These are phyloP conservation scores for Ormia ochracea DNA, from an alignment of 2,888 invertebrate species.

Conservation along the genomic window DNA sequence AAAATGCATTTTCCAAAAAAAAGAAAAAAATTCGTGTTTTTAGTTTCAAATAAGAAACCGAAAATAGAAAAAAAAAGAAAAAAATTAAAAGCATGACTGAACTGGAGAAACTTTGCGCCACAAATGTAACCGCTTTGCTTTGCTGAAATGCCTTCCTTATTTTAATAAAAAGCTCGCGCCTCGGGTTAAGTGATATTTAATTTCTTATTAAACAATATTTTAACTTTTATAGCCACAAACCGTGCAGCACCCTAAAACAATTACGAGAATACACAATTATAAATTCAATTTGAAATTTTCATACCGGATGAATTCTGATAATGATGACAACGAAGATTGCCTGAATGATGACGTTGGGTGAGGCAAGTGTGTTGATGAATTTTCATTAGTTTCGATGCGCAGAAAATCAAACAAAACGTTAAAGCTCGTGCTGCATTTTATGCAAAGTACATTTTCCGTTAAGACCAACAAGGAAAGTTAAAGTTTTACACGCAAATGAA, in stretches of 20 bases:
- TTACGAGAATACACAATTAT: constrained; percentile 52
- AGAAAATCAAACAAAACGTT: constrained; percentile 13
- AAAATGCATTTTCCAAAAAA: no score
- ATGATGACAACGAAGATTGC: not conserved
- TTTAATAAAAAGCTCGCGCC: not conserved
- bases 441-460: constrained; percentile 2
- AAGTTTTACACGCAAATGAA: not conserved
- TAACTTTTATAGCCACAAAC: constrained; percentile 44
- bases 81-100: no score
- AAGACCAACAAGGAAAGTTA: constrained; percentile 17
- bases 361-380: constrained; percentile 20
- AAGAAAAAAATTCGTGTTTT: no score
- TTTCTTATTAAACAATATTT: constrained; percentile 56
- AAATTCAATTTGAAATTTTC: constrained; percentile 48
- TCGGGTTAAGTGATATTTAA: constrained; percentile 49
- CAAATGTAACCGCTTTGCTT: not conserved
- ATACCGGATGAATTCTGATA: constrained; percentile 22
- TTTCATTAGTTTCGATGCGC: constrained; percentile 28
- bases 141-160: not conserved
- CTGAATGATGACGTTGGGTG: not conserved
- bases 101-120: not conserved
- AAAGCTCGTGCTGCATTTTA: constrained; percentile 19
- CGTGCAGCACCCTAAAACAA: constrained; percentile 38
- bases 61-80: constrained; percentile 4
- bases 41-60: not conserved